Base-by-base conservation (phyloP, 1,140 invertebrate species). In the Manduca sexta region DNA sequence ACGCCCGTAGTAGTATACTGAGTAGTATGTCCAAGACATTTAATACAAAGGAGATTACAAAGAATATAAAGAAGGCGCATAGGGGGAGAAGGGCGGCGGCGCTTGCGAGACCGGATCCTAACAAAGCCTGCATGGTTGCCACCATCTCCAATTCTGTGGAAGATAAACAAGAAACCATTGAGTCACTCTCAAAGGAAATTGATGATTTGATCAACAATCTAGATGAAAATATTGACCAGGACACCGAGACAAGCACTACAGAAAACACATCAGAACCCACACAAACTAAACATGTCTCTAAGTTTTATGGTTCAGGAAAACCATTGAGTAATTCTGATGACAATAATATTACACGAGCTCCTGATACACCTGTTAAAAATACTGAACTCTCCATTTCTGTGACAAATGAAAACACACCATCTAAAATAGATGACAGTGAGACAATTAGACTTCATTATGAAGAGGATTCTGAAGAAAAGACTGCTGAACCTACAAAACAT, bases 11-110 rank as follows among this genome's bases (percentile, higher is more conserved):
- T 80, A 84, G 73, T 74, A 84, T 85, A 79, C 69, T 85, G 63
- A 80, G 64, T 68, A 74, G 76, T 70, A 85, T 85, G 82, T 85
- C 80, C 30, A 80, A 75, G 65, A 84, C 73, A 61, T 85, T 85
- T 69, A 85, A 85, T 54, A 76, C 82, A 51, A 85, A 82, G 45
- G 80, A 84, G 45, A 65, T 85, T 45, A 69, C 75, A 7, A 84
- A 84, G 56, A 85, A 85, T 65, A 84, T 85, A 40, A 79, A 78
- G 42, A 85, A 77, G 56, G 82, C 80, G 3, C 68, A 79, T 38
- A 66, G 79, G 45, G 79, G 78, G 2, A 69, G 68, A 33, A 83
- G 81, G 48, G 74, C 68, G 39, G 67, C 72, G 6, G 64, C 68
- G 15, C 60, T 67, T 5, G 30, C 69, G 11, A 49, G 52, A 15